Percentiles rank a stretch among this genome's conserved stretches.
These are phyloP conservation scores for Thelaira solivaga DNA, from an alignment of 2,888 invertebrate genomes.

Conservation along the genomic window DNA sequence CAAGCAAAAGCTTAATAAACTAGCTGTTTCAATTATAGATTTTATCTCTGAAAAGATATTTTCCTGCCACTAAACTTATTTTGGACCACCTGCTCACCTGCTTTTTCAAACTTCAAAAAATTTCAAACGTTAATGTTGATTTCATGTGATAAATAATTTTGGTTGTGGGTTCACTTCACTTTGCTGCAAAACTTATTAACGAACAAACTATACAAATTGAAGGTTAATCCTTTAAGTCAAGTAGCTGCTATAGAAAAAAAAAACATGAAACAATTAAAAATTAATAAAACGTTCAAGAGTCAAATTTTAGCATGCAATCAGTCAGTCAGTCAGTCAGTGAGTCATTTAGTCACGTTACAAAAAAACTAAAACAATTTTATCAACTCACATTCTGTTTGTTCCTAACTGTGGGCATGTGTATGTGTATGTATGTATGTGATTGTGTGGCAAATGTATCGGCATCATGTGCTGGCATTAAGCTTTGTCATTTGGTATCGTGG, in stretches of 20 bases:
- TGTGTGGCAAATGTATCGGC: conserved; percentile 14
- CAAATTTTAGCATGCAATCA: conserved; percentile 25
- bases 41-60: too few relatives aligned
- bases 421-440: neutral
- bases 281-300: conserved; percentile 46
- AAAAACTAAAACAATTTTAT: neutral
- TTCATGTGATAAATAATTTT: too few relatives aligned
- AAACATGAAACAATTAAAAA: conserved; percentile 18
- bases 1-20: too few relatives aligned
- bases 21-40: too few relatives aligned
- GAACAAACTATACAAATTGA: conserved; percentile 30
- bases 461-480: conserved; percentile 45
- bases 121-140: too few relatives aligned
- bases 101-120: too few relatives aligned
- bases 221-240: conserved; percentile 32
- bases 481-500: conserved; percentile 54
- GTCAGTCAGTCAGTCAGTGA: neutral
- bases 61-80: too few relatives aligned
- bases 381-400: neutral
- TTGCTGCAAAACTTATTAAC: neutral
- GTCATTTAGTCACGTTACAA: neutral
- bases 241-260: neutral
- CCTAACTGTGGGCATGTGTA: neutral
- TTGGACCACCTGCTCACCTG: too few relatives aligned
- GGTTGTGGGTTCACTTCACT: too few relatives aligned